Conservation (phyloP, 2,113 vertebrate genomes). For the Sylvietta virens region DNA sequence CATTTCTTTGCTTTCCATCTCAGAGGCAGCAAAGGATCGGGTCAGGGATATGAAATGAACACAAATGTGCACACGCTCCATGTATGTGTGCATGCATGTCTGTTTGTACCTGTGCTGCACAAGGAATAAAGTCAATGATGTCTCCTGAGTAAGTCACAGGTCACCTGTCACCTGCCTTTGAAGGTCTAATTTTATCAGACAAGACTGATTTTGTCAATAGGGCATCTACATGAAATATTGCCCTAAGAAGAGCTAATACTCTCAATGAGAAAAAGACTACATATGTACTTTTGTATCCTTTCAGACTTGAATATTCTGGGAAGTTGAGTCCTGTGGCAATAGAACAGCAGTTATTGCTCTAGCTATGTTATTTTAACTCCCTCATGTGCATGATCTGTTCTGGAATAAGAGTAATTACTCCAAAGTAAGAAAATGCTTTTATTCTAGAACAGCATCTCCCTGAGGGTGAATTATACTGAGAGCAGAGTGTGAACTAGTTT, state of each 20-base stretch:
- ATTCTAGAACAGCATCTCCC: constrained; percentile 44
- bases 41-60: neutral
- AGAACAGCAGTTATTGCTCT: constrained; percentile 11
- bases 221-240: neutral
- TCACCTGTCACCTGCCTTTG: neutral
- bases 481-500: constrained; percentile 23
- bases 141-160: neutral
- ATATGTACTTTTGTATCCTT: neutral
- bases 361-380: constrained; percentile 27
- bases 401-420: constrained; percentile 47
- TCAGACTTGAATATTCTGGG: neutral
- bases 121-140: neutral
- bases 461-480: neutral
- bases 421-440: constrained; percentile 31
- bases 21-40: neutral
- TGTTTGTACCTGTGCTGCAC: neutral
- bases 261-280: neutral
- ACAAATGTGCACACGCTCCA: neutral
- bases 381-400: constrained; percentile 30
- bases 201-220: neutral
- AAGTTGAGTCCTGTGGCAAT: neutral
- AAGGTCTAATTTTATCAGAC: neutral
- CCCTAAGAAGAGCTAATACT: neutral
- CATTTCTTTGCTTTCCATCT: neutral
- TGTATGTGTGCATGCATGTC: neutral